Evolutionary conservation across 2,113 vertebrate species (phyloP), one percentile per base, ranked within the genome.

Genomic region (Daphoenositta chrysoptera): DNA sequence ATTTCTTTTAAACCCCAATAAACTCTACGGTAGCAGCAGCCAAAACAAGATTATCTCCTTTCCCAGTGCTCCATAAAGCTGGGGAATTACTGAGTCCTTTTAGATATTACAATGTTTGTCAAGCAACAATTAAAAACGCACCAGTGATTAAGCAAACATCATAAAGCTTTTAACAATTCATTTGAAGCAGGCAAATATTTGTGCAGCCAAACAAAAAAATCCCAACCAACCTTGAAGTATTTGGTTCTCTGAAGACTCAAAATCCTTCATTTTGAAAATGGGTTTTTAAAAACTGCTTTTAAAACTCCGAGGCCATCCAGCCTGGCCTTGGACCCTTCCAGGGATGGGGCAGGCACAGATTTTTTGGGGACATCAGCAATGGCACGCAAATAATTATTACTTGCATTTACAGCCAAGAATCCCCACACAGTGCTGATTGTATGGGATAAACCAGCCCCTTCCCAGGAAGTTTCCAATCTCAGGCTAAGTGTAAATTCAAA

Each of bases 151-250:
- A 77, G 87, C 71, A 94, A 93, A 90, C 58, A 91, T 16, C 8
- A 4, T 42, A 81, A 91, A 63, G 39, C 87, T 82, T 68, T 58
- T 71, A 48, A 50, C 63, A 83, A 88, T 53, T 83, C 22, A 81
- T 66, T 57, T 65, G 69, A 81, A 87, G 80, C 71, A 58, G 39
- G 31, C 42, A 84, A 87, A 93, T 94, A 91, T 90, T 91, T 93
- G 82, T 10, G 39, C 21, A 72, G 66, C 53, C 45, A 79, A 50
- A 87, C 23, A 28, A 78, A 65, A 78, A 33, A 45, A 21, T 22
- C 24, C 44, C 47, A 39, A 75, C 42, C 68, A 77, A 54, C 17
- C 44, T 23, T 22, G 24, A 81, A 61, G 31, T 15, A 51, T 20
- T 80, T 27, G 33, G 68, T 44, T 33, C 39, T 51, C 51, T 51